A percentile compares a stretch with the other conserved stretches of the same genome.
Conservation (phyloP, 2,888 invertebrate genomes). For the Eupeodes luniger region DNA sequence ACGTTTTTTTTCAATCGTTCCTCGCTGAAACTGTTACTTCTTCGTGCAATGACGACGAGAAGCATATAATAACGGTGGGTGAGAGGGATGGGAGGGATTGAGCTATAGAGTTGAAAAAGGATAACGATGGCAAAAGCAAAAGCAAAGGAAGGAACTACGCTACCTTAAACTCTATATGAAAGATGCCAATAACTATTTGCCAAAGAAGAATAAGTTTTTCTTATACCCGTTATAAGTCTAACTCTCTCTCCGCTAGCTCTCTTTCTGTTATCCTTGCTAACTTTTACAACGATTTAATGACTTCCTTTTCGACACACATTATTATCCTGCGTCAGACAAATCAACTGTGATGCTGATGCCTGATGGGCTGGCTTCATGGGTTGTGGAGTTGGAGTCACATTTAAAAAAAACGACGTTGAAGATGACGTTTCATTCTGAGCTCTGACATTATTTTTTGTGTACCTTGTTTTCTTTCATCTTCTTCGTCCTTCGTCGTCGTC, state of each 20-base stretch:
- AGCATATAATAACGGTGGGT: no score
- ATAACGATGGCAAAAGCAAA: conserved; percentile 5
- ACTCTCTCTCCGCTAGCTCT: conserved; percentile 8
- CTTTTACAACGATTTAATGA: conserved; percentile 76
- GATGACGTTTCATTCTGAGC: conserved; percentile 8
- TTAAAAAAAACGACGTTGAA: conserved; percentile 32
- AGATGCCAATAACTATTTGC: conserved; percentile 69
- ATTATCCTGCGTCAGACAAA: conserved; percentile 76
- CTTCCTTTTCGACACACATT: conserved; percentile 76
- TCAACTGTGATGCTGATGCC: conserved; percentile 59
- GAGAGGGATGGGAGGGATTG: no score
- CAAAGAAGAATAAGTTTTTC: conserved; percentile 53
- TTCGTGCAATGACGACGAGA: conserved; percentile 26
- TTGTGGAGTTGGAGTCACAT: conserved; percentile 21
- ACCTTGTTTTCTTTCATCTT: conserved; percentile 21
- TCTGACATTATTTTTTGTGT: conserved; percentile 1
- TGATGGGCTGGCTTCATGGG: conserved; percentile 23
- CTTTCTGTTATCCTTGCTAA: conserved; percentile 41
- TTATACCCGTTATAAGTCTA: conserved; percentile 13
- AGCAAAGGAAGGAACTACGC: conserved; percentile 63
- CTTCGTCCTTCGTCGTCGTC: conserved; percentile 1
- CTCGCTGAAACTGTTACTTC: conserved; percentile 50
- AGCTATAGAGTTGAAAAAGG: conserved; percentile 3
- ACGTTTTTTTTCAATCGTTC: conserved; percentile 15
- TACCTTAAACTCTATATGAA: conserved; percentile 53